Evolutionary conservation across 2,797 vertebrate genomes (phyloP), one percentile per base, ranked within the genome.

Genomic region (Peromyscus attwateri): DNA sequence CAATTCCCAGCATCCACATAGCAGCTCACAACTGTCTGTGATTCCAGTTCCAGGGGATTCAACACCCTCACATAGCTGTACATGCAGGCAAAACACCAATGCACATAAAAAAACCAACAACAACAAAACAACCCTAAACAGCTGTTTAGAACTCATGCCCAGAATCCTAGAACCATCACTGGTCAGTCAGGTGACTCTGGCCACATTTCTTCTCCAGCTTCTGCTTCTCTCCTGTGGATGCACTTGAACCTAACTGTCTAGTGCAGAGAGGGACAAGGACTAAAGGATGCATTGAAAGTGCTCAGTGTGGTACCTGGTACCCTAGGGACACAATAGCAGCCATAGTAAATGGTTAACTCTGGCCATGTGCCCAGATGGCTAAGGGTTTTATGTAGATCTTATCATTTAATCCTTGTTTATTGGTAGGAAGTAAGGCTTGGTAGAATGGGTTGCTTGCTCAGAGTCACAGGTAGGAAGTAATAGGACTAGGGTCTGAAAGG

Each of bases 341-440:
- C 21, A 31, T 0, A 12, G n/a, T 1, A 40, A 3, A 13, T 37
- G 40, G 52, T n/a, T 0, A 29, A 9, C 25, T 62, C 84, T 1
- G 0, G 25, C 3, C 1, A 11, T 1, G 31, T 21, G 25, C 84
- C 57, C 64, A 6, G 11, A 6, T 21, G 21, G 23, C 49, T 8
- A 4, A 40, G 93, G 73, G 82, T 49, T 52, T 68, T n/a, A 27
- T 52, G 0, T 6, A 8, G 76, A 14, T 4, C 0, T 23, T 4
- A 1, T 34, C 55, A 31, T 83, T 40, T 77, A 34, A 3, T 37
- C 57, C 46, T 68, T 68, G 10, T 40, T n/a, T 49, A 25, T 25
- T 57, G 52, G 43, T 43, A 60, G 55, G 79, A 55, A 71, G 25
- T 7, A 82, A 68, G 87, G 46, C 64, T 34, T 3, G 14, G 14